Base-by-base conservation (phyloP, 2,113 vertebrate genomes). In the Nycticorax nycticorax region DNA sequence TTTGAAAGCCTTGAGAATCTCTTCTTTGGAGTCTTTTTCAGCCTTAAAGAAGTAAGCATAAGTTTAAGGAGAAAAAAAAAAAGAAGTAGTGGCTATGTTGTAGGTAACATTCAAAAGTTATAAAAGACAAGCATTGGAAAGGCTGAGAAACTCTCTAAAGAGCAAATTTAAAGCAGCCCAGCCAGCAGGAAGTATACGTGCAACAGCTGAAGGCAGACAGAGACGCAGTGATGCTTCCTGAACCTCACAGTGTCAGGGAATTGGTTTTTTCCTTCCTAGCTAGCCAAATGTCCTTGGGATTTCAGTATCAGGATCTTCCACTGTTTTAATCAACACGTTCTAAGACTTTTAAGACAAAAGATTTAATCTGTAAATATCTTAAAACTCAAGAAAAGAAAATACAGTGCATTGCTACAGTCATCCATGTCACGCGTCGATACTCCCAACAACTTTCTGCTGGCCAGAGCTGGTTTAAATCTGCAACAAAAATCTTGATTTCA, bases 21-120 rank as follows among this genome's bases (percentile, higher is more conserved):
- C 99, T 91, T 99, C 99, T 84, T 99, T 99, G 50, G 99, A 99
- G 96, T 99, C 99, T 55, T 99, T 99, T 89, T 99, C 99, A n/a
- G 98, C 98, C 99, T 99, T 35, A 14, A 83, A 45, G 81, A 62
- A 91, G 39, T 32, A 67, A 68, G 17, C 2, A 14, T 0, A 7
- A 78, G 64, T 68, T 77, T 11, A 39, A 66, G 50, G 47, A 23
- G 10, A 55, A 57, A 39, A 37, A 57, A 39, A 43, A 27, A 11
- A 55, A 57, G 35, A 37, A 57, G 35, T 15, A 72, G 33, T 13
- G 19, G 12, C 47, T 59, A 53, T 20, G 19, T 26, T 71, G 30
- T 18, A 79, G 28, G 21, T 37, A 45, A 32, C 23, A 26, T 32
- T 53, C 12, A 2, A 63, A 79, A 72, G 22, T 48, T 59, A 13